Conservation (phyloP, 1,140 invertebrate species). For the Rhyacophila brunnea region DNA sequence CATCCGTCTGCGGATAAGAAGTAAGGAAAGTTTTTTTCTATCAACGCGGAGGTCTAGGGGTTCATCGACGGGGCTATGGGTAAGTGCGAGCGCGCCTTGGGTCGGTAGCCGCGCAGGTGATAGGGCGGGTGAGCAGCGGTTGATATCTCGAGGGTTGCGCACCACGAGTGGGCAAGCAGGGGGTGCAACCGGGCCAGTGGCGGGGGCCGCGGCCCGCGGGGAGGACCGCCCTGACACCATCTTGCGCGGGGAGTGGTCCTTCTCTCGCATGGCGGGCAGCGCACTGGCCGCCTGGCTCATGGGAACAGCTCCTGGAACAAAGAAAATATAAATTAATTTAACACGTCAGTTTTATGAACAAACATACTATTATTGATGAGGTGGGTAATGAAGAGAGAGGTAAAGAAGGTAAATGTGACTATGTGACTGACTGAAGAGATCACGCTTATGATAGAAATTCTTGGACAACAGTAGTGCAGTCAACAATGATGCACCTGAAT, state of each 20-base stretch:
- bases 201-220: constrained; percentile 28
- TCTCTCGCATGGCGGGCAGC: constrained; percentile 66
- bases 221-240: constrained; percentile 50
- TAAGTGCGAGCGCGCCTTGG: constrained; percentile 40
- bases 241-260: constrained; percentile 75
- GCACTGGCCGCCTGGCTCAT: constrained; percentile 37
- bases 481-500: too few species aligned
- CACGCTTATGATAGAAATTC: too few species aligned
- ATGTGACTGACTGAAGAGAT: too few species aligned
- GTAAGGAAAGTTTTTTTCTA: constrained; percentile 64
- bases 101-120: constrained; percentile 41
- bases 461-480: too few species aligned
- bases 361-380: too few species aligned
- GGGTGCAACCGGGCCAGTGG: constrained; percentile 11
- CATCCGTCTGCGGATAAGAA: constrained; percentile 44
- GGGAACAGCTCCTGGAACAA: constrained; percentile 34
- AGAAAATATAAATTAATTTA: too few species aligned
- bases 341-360: too few species aligned
- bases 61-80: constrained; percentile 60
- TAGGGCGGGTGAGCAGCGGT: constrained; percentile 43
- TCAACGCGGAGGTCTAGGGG: constrained; percentile 81
- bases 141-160: constrained; percentile 46
- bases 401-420: too few species aligned
- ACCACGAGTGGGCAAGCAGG: constrained; percentile 52
- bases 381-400: too few species aligned